phyloP scores from a whole-genome alignment of 2,797 vertebrate genomes.

The Platalea minor region DNA sequence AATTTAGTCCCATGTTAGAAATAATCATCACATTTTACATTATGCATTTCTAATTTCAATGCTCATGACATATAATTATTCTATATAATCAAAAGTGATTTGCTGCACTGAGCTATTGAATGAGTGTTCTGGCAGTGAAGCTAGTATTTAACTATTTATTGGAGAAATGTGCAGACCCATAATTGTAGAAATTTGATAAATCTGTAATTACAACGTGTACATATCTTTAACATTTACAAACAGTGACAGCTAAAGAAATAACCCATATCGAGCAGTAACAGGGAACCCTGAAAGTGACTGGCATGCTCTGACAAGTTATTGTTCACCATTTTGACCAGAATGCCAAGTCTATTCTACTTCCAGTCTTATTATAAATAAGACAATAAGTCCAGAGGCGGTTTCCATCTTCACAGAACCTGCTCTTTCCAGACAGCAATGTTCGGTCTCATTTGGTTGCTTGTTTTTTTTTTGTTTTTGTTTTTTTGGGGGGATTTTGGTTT shows the following conservation, averaged over 20 bases:
- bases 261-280: not conserved
- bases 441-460: not conserved
- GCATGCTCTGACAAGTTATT: not conserved
- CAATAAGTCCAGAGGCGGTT: not conserved
- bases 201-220: not conserved
- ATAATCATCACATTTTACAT: conserved; percentile 44
- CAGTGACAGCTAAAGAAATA: not conserved
- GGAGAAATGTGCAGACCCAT: not conserved
- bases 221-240: not conserved
- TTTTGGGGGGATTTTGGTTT: no score
- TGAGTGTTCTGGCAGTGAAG: not conserved
- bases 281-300: not conserved
- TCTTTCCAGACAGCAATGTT: not conserved
- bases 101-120: not conserved
- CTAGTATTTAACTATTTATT: not conserved
- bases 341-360: not conserved
- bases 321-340: not conserved
- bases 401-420: not conserved
- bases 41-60: conserved; percentile 50
- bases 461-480: no score
- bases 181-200: conserved; percentile 27
- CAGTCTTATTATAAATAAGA: not conserved
- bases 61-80: conserved; percentile 51
- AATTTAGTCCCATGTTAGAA: conserved; percentile 43
- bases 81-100: conserved; percentile 24